A percentile compares a stretch with the other conserved stretches of the same genome.
Conservation (phyloP, 1,140 invertebrate genomes). For the Drosophila murphyi region DNA sequence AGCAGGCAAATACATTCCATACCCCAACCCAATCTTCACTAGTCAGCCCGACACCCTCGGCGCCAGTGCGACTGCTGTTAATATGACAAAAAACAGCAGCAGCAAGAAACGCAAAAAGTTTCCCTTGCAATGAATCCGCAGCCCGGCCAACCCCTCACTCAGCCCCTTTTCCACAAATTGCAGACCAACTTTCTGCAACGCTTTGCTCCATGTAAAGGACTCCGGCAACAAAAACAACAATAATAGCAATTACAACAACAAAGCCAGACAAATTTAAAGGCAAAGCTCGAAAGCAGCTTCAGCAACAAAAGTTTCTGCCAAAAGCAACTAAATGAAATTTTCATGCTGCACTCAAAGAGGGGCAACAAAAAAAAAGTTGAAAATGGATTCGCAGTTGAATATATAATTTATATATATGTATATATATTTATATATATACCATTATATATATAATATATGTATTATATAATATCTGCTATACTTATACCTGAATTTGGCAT, state of each 20-base stretch:
- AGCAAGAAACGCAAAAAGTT: conserved; percentile 66
- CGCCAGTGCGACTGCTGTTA: conserved; percentile 62
- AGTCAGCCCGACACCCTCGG: background rate
- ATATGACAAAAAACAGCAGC: conserved; percentile 77
- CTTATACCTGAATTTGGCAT: conserved; percentile 17
- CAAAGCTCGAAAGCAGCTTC: conserved; percentile 45
- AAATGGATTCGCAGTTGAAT: conserved; percentile 17
- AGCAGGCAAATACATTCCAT: conserved; percentile 23
- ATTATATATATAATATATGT: background rate
- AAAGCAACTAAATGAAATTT: conserved; percentile 61
- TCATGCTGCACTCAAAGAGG: conserved; percentile 36
- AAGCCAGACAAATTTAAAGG: conserved; percentile 79
- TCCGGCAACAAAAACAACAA: conserved; percentile 22
- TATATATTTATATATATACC: background rate
- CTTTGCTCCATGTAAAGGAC: conserved; percentile 49
- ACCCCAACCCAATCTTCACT: background rate
- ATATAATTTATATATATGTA: conserved; percentile 12
- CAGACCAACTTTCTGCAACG: conserved; percentile 77
- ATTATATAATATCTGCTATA: background rate
- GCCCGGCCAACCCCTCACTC: background rate
- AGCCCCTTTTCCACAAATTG: conserved; percentile 38
- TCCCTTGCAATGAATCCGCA: conserved; percentile 38
- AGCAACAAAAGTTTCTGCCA: conserved; percentile 50
- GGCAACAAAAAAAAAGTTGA: conserved; percentile 26
- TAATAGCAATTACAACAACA: conserved; percentile 45